Evolutionary conservation across 2,797 vertebrate species (phyloP).

Genomic region (Sardinella longiceps): DNA sequence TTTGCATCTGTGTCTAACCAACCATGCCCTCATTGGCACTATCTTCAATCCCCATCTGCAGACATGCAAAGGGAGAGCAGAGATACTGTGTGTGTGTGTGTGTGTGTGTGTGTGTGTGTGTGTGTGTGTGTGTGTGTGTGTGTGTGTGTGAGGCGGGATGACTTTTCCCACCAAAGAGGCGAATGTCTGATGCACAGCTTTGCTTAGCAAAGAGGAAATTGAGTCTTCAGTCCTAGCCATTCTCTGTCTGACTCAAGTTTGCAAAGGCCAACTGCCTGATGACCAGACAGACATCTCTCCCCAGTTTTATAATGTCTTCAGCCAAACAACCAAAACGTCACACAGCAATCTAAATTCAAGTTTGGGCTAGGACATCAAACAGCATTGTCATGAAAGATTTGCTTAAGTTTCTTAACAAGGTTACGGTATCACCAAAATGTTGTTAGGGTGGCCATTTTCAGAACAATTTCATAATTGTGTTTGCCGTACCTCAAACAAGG

Average conservation of each 20-base stretch:
- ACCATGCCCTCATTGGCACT: not conserved
- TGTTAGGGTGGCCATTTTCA: not conserved
- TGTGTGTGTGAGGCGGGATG: not conserved
- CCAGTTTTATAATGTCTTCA: not conserved
- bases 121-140: not conserved
- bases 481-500: not conserved
- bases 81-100: not conserved
- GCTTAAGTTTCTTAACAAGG: not conserved
- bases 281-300: not conserved
- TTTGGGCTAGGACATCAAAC: not conserved
- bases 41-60: not conserved
- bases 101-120: not conserved
- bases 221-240: not conserved
- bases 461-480: not conserved
- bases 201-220: not conserved
- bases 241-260: not conserved
- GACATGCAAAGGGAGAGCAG: not conserved
- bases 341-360: not conserved
- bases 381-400: not conserved
- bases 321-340: not conserved
- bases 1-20: conserved; percentile 10
- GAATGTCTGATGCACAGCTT: not conserved
- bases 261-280: not conserved
- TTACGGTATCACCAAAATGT: not conserved
- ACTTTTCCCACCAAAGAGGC: not conserved